Evolutionary conservation across 2,113 vertebrate genomes (phyloP), one percentile per base, ranked within the genome.

Genomic region (Limnothrissa miodon): DNA sequence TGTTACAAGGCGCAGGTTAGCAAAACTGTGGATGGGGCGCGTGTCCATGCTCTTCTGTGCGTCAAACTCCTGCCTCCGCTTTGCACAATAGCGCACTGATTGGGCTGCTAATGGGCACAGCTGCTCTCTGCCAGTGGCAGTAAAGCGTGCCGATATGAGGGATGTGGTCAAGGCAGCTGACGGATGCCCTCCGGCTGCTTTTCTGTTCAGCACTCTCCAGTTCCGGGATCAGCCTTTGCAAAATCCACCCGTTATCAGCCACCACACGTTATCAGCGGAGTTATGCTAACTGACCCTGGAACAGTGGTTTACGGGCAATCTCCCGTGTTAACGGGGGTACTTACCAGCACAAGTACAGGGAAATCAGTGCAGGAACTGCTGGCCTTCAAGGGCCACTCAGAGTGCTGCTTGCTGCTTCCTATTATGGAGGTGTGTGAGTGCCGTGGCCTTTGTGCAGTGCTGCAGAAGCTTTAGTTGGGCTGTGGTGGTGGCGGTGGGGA

Each of bases 301-400:
- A 33, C 62, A 29, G 62, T 36, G 62, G 62, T 70, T 70, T 29
- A 70, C 62, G 62, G 62, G 29, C 62, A 70, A 70, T 70, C 62
- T 36, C 25, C 25, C 33, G 36, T 33, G 66, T 13, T 1, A 29
- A 21, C 10, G 10, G 4, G 29, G 66, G 25, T 36, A 15, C 66
- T 74, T 36, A 10, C 7, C 7, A 29, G 51, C 8, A 7, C 59
- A 62, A 15, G 29, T 70, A 29, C 62, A 70, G 62, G 62, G 56
- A 25, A 59, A 70, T 33, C 62, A 70, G 62, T 25, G 59, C 59
- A 62, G 59, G 25, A 62, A 11, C 13, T 25, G n/a, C 59, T 62
- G 13, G 51, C 4, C 21, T 56, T 23, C 51, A 19, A 4, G 51
- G 19, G 51, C 51, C 51, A 5, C 51, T 56, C 59, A 8, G n/a